Percentiles rank a stretch among this genome's conserved stretches.
Conservation (phyloP, 2,113 vertebrate genomes). For the Calypte anna region DNA sequence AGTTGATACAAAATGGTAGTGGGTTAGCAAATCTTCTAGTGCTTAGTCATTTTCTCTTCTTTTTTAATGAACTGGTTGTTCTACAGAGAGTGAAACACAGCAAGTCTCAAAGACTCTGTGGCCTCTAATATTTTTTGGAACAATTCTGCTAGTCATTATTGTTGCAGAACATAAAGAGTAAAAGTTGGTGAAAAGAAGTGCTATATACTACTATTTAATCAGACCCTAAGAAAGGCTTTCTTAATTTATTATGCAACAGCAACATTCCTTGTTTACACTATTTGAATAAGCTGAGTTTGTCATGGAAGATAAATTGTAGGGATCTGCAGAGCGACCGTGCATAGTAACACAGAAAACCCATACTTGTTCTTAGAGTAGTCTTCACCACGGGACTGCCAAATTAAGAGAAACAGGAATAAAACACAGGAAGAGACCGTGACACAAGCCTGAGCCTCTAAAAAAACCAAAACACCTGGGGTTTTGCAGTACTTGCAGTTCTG, state of each 20-base stretch:
- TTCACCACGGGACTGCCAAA: neutral
- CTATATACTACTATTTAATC: neutral
- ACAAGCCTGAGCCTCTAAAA: neutral
- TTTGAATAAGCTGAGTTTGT: neutral
- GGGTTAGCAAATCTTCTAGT: neutral
- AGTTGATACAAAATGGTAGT: neutral
- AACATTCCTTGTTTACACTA: neutral
- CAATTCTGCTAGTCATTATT: neutral
- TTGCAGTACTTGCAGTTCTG: neutral
- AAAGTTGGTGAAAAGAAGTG: neutral
- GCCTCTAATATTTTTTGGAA: neutral
- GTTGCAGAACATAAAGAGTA: neutral
- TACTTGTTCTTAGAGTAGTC: neutral
- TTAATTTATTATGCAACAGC: neutral
- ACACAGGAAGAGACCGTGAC: neutral
- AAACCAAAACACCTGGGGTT: neutral
- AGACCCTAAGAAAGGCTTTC: neutral
- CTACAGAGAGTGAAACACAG: neutral
- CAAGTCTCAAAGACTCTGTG: neutral
- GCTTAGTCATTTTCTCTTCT: neutral
- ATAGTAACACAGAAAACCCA: neutral
- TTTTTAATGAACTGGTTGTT: neutral
- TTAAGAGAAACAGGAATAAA: neutral
- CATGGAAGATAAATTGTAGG: neutral
- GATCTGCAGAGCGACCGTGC: neutral